Evolutionary conservation across 2,888 invertebrate genomes (phyloP), one percentile per base, ranked within the genome.

Genomic region (Agrilus biguttatus): DNA sequence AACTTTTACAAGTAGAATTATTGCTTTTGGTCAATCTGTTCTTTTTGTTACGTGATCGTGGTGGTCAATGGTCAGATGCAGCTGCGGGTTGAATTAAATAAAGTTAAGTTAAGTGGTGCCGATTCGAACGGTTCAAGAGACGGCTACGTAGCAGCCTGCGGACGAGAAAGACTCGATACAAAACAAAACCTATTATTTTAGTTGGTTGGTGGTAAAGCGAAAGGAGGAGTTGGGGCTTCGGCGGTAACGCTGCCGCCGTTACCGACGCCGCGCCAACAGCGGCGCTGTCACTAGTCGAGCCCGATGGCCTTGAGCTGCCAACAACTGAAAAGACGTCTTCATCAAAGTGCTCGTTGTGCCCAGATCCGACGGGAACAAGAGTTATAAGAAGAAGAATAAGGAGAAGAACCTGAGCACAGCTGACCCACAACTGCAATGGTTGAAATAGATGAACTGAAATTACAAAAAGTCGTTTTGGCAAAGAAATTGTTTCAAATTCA

Each of bases 271-370:
- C 37, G 37, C 37, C 14, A 13, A 37, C 14, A 12, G 17, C 41
- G 43, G 36, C 39, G 42, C 40, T 35, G 40, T 39, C 13, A 41
- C 37, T 47, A 44, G 45, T 51, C 49, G 42, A 50, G 53, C 48
- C 51, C 47, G 37, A 43, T 57, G 61, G 50, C 63, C 63, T 63
- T 63, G 63, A 62, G 61, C 59, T 62, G 63, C 63, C 62, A 62
- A 53, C 55, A 45, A 49, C 51, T 45, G 48, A 52, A 53, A 55
- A 60, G 56, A 61, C 59, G 59, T 62, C 62, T 61, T 61, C 61
- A 60, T 60, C 58, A 54, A 44, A 42, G 28, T 39, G 36, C 45
- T 38, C 37, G 41, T 36, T 34, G 39, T 37, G 37, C 38, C 33
- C 45, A 40, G 45, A 47, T 49, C 49, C 17, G 17, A 17, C 17